A percentile compares a stretch with the other conserved stretches of the same genome.
phyloP scores from a whole-genome alignment of 2,113 vertebrate genomes.

The Crotalus helleri region DNA sequence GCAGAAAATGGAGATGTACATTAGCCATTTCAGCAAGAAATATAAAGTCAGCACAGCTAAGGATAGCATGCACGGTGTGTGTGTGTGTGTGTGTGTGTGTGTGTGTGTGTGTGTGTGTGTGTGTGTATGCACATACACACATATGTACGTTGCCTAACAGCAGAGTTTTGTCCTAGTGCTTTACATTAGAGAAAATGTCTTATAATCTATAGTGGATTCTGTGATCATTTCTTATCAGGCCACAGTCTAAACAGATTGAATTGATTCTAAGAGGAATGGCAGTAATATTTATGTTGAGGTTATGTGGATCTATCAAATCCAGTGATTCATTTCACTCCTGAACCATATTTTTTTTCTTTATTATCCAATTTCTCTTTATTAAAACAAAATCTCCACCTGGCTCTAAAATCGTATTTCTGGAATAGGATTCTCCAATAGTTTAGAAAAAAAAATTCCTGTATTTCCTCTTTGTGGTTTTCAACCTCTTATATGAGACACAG shows the following conservation, averaged over 20 bases:
- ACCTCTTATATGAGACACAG: not conserved
- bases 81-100: not conserved
- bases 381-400: not conserved
- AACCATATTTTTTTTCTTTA: too few relatives aligned
- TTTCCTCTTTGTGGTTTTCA: not conserved
- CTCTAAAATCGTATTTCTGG: not conserved
- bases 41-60: not conserved
- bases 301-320: not conserved
- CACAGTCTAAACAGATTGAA: not conserved
- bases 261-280: not conserved
- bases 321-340: not conserved
- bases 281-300: not conserved
- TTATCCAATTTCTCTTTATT: not conserved
- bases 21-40: not conserved
- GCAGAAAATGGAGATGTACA: not conserved
- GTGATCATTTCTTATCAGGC: not conserved
- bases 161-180: not conserved
- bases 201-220: not conserved
- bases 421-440: not conserved
- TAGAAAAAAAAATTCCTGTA: too few relatives aligned
- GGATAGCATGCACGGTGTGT: not conserved
- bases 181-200: not conserved
- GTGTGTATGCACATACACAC: not conserved
- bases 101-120: too few relatives aligned
- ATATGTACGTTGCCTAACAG: not conserved